Conservation (phyloP, 2,888 invertebrate species). For the Dysmachus trigonus region DNA sequence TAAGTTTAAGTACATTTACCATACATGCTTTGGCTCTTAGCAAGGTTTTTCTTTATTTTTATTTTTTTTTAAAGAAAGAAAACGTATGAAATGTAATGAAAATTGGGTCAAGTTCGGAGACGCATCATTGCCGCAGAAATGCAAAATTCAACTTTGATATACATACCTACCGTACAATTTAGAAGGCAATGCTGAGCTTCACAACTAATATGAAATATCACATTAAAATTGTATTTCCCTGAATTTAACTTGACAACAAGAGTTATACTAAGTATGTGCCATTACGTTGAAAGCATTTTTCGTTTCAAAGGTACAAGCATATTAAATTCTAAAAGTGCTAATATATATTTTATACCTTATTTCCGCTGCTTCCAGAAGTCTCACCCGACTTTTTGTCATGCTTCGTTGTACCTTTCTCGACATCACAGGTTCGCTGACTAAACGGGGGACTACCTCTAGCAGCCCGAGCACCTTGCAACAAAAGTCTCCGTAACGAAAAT, state of each 20-base stretch:
- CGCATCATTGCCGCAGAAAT: neutral
- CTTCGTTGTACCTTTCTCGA: slow-evolving; percentile 52
- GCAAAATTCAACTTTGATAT: neutral
- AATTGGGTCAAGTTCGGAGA: neutral
- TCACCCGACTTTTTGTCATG: slow-evolving; percentile 51
- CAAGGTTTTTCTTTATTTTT: neutral
- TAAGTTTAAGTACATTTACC: neutral
- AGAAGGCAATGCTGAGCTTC: neutral
- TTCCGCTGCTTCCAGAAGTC: slow-evolving; percentile 50
- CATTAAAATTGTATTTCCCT: neutral
- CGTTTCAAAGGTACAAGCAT: neutral
- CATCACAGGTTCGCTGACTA: slow-evolving; percentile 54
- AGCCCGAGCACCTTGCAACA: slow-evolving; percentile 53
- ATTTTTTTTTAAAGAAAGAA: neutral
- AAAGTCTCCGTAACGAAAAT: slow-evolving; percentile 53
- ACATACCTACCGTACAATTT: no score
- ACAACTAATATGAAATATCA: neutral
- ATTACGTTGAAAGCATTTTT: neutral
- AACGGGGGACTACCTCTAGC: slow-evolving; percentile 54
- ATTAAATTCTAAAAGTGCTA: neutral
- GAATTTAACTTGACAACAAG: neutral
- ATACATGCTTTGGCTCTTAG: neutral
- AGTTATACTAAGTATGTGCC: neutral
- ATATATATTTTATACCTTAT: slow-evolving; percentile 46
- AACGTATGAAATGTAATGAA: neutral